Base-by-base conservation (phyloP, 2,888 invertebrate genomes). In the Plutella xylostella region DNA sequence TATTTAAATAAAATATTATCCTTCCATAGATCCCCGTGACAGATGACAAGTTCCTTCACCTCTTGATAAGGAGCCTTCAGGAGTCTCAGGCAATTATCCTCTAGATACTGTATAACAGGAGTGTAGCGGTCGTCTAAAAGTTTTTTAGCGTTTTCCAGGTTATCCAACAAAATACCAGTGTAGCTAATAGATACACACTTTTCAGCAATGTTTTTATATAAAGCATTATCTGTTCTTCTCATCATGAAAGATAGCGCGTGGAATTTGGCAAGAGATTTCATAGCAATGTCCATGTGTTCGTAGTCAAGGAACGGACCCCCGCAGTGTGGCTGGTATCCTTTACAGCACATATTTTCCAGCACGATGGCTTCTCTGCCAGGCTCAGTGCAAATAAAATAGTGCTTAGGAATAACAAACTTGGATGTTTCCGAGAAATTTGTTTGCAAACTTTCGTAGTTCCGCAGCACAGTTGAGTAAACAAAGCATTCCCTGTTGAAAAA, bases 21-120 rank as follows among this genome's bases (percentile, higher is more conserved):
- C 54, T 80, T 82, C 83, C 83, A 83, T 28, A 79, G 68, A 57
- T 83, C 83, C 20, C 80, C 80, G 55, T 83, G 83, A 49, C 79
- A 75, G 43, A 83, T 57, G 48, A 74, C 79, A 78, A 17, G 61
- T 59, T 33, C 56, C 57, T 35, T 59, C 53, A 3, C 62, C 68
- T 17, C 56, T 55, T 17, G 52, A 50, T 17, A 49, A 1, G 63
- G 56, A 2, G 53, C 53, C 44, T 67, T 62, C 47, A 72, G 65
- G 50, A 58, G 55, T 34, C 51, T 54, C 1, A 43, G 53, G 56
- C 68, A 75, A 38, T 73, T 61, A 2, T 53, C 42, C 50, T 58
- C 63, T 3, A 80, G 52, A 4, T 50, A 50, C 11, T 64, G 49
- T 20, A 82, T 56, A 6, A 73, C 31, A n/a, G 53, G 41, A 11